Evolutionary conservation across 2,888 invertebrate species (phyloP), one percentile per base, ranked within the genome.

Genomic region (Siphlonurus alternatus): DNA sequence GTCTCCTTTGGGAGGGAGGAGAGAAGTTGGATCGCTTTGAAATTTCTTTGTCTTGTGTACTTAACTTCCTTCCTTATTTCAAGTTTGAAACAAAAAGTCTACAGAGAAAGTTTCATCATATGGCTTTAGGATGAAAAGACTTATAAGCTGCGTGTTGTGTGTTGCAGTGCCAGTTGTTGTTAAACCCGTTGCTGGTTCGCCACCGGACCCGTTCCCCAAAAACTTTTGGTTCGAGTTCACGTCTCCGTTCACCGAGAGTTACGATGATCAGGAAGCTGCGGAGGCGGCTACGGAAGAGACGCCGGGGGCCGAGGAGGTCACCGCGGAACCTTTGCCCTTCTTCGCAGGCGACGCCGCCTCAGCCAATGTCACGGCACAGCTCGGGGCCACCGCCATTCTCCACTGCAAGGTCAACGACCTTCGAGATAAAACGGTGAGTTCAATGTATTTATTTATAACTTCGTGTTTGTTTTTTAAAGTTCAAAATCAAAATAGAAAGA

Each of bases 341-440:
- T 71, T 71, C 67, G 70, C 70, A 61, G 70, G 70, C 61, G 56
- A 56, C n/a, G 65, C 66, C 65, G 69, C 69, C 65, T 63, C 71
- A 63, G 69, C 71, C 59, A 73, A 74, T 66, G 71, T 73, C 64
- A 73, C 74, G 10, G 72, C 72, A 23, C 74, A 73, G 54, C 68
- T 73, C 63, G 74, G 74, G 60, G 71, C 71, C 66, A 73, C 73
- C 20, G 72, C 72, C 20, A 73, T 73, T 66, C 68, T 74, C 54
- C 71, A 73, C 65, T 74, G 74, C 67, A 69, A 69, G 69, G 72
- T 72, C 59, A 70, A 70, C 66, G 70, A 72, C 23, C 71, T 72
- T 19, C 69, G 71, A 63, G 72, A 72, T 66, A 72, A 72, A 68
- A 72, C 72, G 66, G 72, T 72, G 67, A 70, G 68, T 66, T 20